Evolutionary conservation across 2,888 invertebrate genomes (phyloP), one percentile per base, ranked within the genome.

Genomic region (Phyllotreta striolata): DNA sequence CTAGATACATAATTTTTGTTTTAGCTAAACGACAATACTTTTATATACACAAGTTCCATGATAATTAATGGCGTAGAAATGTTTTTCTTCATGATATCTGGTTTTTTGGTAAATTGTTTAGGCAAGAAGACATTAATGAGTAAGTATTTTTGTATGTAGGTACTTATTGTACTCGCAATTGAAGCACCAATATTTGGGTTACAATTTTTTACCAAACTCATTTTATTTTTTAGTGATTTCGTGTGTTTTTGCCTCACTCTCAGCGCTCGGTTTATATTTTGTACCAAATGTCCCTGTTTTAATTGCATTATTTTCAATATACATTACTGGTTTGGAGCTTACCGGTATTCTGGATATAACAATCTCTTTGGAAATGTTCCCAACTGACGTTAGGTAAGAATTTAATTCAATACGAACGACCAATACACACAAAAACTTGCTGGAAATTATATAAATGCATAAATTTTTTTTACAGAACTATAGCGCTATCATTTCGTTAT

Each of bases 401-500:
- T 46, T 46, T 46, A 14, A 10, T 56, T 46, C 9, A 13, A 34
- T 38, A n/a, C n/a, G n/a, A n/a, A n/a, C n/a, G n/a, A n/a, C n/a
- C n/a, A n/a, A n/a, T n/a, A n/a, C n/a, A n/a, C n/a, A n/a, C n/a
- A n/a, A n/a, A n/a, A n/a, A n/a, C n/a, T n/a, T n/a, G n/a, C n/a
- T n/a, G n/a, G n/a, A n/a, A n/a, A n/a, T n/a, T n/a, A n/a, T n/a
- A n/a, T n/a, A n/a, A n/a, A n/a, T n/a, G n/a, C n/a, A n/a, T n/a
- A n/a, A n/a, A n/a, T n/a, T n/a, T 44, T 12, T 37, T 60, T 59
- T 59, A 1, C 77, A 90, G 90, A 75, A 89, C 90, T 1, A 87
- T 90, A 85, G 87, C 90, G 0, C 84, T 91, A 71, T 86, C 90
- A 0, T 83, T 86, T 4, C 86, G 87, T 41, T 84, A 91, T 82